phyloP scores from a whole-genome alignment of 2,113 vertebrate species.

The Eulemur rufifrons region DNA sequence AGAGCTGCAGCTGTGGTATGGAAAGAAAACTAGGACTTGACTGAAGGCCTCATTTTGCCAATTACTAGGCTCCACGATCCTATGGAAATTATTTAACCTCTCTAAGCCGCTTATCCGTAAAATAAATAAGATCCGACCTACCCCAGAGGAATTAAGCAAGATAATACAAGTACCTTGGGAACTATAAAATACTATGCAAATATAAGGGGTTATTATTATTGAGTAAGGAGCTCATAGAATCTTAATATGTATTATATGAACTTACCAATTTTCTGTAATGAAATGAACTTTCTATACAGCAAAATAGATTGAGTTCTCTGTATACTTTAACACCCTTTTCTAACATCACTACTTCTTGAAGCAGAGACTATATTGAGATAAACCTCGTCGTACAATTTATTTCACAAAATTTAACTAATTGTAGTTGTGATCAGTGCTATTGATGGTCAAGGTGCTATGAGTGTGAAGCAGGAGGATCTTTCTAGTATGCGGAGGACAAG shows the following conservation, averaged over 20 bases:
- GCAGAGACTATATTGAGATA: background rate
- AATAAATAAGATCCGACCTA: background rate
- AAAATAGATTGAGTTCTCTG: background rate
- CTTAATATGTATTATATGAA: background rate
- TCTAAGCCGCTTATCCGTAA: background rate
- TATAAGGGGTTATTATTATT: background rate
- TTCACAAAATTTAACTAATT: background rate
- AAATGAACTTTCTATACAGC: background rate
- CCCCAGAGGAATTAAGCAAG: background rate
- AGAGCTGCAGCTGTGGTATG: constrained; percentile 49
- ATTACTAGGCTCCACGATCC: background rate
- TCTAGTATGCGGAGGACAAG: background rate
- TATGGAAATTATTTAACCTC: background rate
- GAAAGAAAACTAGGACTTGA: background rate
- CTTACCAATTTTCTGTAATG: background rate
- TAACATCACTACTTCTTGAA: background rate
- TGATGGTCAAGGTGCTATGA: background rate
- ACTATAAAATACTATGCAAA: background rate
- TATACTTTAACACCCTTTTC: background rate
- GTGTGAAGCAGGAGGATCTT: background rate
- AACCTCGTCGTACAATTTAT: background rate
- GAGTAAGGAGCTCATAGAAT: background rate
- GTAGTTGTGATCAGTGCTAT: background rate
- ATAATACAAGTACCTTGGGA: background rate
- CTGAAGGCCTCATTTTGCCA: background rate